A percentile compares a stretch with the other conserved stretches of the same genome.
Evolutionary conservation across 23 tunicate species (phyloP).

Genomic region (Oikopleura albicans): DNA sequence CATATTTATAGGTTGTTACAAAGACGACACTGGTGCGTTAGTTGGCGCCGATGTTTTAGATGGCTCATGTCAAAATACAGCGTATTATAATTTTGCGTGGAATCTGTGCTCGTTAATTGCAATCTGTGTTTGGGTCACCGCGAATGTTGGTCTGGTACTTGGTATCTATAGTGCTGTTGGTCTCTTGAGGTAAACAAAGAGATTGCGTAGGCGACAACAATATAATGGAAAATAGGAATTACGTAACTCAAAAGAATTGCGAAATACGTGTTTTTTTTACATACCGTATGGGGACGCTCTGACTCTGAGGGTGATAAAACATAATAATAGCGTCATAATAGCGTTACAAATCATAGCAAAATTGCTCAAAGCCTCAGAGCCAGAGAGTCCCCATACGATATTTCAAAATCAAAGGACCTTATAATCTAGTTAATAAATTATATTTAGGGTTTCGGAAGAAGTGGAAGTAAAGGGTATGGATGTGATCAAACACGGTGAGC

Average conservation of each 20-base stretch:
- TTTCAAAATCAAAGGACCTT: no score
- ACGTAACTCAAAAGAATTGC: no score
- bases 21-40: not conserved
- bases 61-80: not conserved
- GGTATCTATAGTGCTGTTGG: not conserved
- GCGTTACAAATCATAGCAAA: no score
- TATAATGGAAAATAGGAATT: no score
- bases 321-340: no score
- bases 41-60: not conserved
- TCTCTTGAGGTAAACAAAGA: not conserved
- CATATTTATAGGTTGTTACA: not conserved
- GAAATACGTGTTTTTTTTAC: no score
- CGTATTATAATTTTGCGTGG: not conserved
- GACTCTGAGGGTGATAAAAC: no score
- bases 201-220: no score
- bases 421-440: no score
- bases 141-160: not conserved
- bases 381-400: no score
- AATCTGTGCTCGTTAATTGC: not conserved
- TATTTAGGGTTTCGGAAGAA: slow-evolving; percentile 27
- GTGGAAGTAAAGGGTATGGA: slow-evolving; percentile 48
- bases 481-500: slow-evolving; percentile 58
- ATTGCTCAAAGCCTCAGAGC: no score
- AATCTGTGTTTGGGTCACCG: not conserved
- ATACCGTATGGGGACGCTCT: no score